Evolutionary conservation across 2,113 vertebrate genomes (phyloP).

Genomic region (Platysternon megacephalum): DNA sequence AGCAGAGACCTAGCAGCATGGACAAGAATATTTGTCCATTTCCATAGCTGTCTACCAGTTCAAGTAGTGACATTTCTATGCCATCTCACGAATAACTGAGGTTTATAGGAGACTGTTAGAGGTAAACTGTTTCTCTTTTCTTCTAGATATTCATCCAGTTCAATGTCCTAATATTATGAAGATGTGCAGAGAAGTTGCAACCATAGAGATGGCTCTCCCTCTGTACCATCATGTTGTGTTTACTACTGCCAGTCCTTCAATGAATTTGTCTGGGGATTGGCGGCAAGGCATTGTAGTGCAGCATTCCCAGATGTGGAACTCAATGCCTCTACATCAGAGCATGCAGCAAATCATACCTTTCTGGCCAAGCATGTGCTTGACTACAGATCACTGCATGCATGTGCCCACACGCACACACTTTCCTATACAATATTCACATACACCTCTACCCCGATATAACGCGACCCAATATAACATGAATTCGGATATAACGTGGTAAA

Average conservation of each 20-base stretch:
- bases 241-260: too few relatives aligned
- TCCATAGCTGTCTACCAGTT: background rate
- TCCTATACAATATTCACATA: background rate
- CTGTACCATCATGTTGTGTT: too few relatives aligned
- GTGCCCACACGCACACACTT: background rate
- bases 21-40: too few relatives aligned
- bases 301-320: too few relatives aligned
- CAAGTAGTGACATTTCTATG: background rate
- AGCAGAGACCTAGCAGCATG: too few relatives aligned
- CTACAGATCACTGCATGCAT: background rate
- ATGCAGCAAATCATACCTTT: background rate
- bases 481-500: too few relatives aligned
- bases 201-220: background rate
- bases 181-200: background rate
- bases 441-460: too few relatives aligned
- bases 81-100: background rate
- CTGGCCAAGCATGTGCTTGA: background rate
- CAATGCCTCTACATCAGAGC: too few relatives aligned
- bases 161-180: rapidly evolving
- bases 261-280: too few relatives aligned
- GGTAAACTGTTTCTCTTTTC: background rate
- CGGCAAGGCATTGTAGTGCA: too few relatives aligned
- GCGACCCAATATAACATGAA: too few relatives aligned
- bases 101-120: background rate
- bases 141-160: background rate